Evolutionary conservation across 2,888 invertebrate species (phyloP).

Genomic region (Noctua comes): DNA sequence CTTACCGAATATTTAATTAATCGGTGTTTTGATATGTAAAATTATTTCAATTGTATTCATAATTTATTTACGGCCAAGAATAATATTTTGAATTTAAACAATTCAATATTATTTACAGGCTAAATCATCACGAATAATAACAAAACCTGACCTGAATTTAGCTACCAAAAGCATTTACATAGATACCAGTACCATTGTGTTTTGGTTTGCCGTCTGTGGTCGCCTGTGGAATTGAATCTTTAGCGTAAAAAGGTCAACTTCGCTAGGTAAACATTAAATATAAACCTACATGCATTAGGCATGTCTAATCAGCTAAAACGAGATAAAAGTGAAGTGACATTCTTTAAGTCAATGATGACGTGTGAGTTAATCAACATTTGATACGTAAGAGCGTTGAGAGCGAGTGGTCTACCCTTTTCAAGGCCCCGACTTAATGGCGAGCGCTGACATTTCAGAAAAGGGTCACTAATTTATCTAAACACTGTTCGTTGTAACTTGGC

Average conservation of each 20-base stretch:
- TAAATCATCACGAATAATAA: neutral
- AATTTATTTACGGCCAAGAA: slow-evolving; percentile 3
- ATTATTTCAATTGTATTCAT: slow-evolving; percentile 10
- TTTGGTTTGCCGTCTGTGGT: neutral
- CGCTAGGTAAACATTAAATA: slow-evolving; percentile 28
- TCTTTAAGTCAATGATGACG: slow-evolving; percentile 59
- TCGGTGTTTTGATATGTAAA: neutral
- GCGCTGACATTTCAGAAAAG: slow-evolving; percentile 88
- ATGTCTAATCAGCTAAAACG: slow-evolving; percentile 54
- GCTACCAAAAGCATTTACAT: neutral
- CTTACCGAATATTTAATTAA: neutral
- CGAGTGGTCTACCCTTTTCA: slow-evolving; percentile 82
- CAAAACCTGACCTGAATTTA: slow-evolving; percentile 3
- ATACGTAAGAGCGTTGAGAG: slow-evolving; percentile 75
- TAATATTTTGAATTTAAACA: slow-evolving; percentile 16
- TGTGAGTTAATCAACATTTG: slow-evolving; percentile 76
- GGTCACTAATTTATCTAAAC: slow-evolving; percentile 89
- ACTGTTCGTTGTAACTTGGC: slow-evolving; percentile 71
- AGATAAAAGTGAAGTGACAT: slow-evolving; percentile 62
- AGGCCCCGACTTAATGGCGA: slow-evolving; percentile 81
- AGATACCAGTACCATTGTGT: neutral
- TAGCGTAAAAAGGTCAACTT: neutral
- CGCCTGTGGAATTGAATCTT: neutral
- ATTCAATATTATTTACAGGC: neutral
- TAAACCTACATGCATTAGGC: slow-evolving; percentile 18